Evolutionary conservation across 2,888 invertebrate genomes (phyloP).

Genomic region (Mesorhabditis belari): DNA sequence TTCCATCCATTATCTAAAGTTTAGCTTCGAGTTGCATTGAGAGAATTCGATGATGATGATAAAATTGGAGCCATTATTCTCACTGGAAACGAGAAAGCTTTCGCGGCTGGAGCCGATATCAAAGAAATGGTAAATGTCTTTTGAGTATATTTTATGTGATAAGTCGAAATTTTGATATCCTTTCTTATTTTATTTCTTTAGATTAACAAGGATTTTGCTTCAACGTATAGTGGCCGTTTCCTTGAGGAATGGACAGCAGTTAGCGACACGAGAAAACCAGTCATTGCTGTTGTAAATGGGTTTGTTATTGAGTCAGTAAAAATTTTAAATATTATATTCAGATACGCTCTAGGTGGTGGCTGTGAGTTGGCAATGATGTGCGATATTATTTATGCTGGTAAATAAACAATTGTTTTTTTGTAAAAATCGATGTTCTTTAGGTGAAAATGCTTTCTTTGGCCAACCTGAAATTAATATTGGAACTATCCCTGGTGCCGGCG

Average conservation of each 20-base stretch:
- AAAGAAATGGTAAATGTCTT: constrained; percentile 62
- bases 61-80: constrained; percentile 76
- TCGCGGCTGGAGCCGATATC: constrained; percentile 86
- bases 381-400: constrained; percentile 77
- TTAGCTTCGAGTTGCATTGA: constrained; percentile 56
- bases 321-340: constrained; percentile 16
- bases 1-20: constrained; percentile 1
- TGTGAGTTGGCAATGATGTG: constrained; percentile 98
- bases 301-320: not conserved
- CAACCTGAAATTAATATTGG: constrained; percentile 95
- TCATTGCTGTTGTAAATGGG: constrained; percentile 96
- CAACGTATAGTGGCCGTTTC: constrained; percentile 63
- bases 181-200: not conserved
- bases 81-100: constrained; percentile 74
- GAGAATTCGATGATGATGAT: constrained; percentile 66
- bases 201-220: constrained; percentile 4
- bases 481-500: constrained; percentile 62
- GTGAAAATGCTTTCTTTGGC: constrained; percentile 91
- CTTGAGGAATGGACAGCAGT: constrained; percentile 76
- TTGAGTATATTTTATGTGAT: constrained; percentile 9
- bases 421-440: constrained; percentile 67
- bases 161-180: constrained; percentile 1
- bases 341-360: constrained; percentile 71
- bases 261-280: constrained; percentile 71
- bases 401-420: constrained; percentile 54